These are phyloP conservation scores for Metaphire vulgaris DNA, from an alignment of 1,140 invertebrate genomes.

Conservation along the genomic window DNA sequence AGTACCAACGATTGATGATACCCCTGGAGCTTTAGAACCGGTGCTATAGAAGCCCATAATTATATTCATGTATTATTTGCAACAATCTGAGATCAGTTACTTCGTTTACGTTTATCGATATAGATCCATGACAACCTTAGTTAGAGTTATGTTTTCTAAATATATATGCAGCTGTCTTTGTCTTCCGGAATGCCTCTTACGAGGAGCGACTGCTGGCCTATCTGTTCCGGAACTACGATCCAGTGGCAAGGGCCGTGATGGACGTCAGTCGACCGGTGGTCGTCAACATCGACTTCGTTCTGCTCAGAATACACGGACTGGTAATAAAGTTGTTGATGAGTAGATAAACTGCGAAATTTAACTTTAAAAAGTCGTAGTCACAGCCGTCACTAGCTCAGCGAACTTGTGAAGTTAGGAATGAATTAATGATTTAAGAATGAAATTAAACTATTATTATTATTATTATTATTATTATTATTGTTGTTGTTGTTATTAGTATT, in stretches of 20 bases:
- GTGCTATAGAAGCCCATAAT: not conserved
- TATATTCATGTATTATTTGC: not conserved
- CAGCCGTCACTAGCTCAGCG: too few species aligned
- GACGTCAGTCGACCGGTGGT: slow-evolving; percentile 6
- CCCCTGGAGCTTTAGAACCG: not conserved
- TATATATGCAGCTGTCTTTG: not conserved
- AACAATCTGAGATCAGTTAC: not conserved
- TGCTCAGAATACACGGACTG: slow-evolving; percentile 22
- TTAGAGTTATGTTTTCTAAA: not conserved
- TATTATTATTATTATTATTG: too few species aligned
- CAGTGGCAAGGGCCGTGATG: slow-evolving; percentile 11
- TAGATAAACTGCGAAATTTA: too few species aligned
- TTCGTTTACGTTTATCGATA: too few species aligned
- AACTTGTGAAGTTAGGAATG: too few species aligned
- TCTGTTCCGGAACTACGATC: slow-evolving; percentile 23
- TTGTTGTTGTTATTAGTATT: too few species aligned
- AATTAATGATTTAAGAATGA: too few species aligned
- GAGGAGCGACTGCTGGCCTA: slow-evolving; percentile 17
- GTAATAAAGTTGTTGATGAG: too few species aligned
- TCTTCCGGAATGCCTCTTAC: slow-evolving; percentile 14
- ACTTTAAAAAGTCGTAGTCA: too few species aligned
- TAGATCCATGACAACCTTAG: not conserved
- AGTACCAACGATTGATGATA: not conserved
- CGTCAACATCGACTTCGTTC: slow-evolving; percentile 11
- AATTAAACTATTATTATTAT: too few species aligned